Conservation (phyloP, 2,113 vertebrate species). For the Emydocephalus ijimae region DNA sequence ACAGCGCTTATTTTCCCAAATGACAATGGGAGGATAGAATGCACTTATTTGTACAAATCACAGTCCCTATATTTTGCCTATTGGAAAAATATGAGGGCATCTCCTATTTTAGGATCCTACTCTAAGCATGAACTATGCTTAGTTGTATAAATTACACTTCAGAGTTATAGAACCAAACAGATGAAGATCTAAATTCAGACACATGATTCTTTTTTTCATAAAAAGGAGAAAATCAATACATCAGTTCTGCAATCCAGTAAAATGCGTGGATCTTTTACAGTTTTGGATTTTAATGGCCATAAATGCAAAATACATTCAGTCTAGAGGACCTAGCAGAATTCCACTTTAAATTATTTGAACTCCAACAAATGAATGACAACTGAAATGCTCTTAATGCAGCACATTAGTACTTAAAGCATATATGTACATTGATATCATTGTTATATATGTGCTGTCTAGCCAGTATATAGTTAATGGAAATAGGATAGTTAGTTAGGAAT, state of each 20-base stretch:
- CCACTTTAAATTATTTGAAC: not conserved
- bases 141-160: not conserved
- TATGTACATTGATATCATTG: too few relatives aligned
- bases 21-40: not conserved
- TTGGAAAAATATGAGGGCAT: not conserved
- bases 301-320: not conserved
- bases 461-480: too few relatives aligned
- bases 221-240: not conserved
- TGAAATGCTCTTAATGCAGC: not conserved
- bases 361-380: not conserved
- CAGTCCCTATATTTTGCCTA: not conserved
- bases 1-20: not conserved
- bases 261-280: not conserved
- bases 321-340: not conserved
- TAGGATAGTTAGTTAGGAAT: too few relatives aligned
- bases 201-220: not conserved
- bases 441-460: too few relatives aligned
- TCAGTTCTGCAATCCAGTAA: not conserved
- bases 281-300: not conserved
- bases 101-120: not conserved
- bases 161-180: not conserved
- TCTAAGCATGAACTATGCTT: not conserved
- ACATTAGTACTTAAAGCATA: too few relatives aligned
- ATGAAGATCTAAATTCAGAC: not conserved
- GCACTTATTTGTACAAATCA: not conserved